Base-by-base conservation (phyloP, 2,113 vertebrate genomes). In the Ochotona princeps region DNA sequence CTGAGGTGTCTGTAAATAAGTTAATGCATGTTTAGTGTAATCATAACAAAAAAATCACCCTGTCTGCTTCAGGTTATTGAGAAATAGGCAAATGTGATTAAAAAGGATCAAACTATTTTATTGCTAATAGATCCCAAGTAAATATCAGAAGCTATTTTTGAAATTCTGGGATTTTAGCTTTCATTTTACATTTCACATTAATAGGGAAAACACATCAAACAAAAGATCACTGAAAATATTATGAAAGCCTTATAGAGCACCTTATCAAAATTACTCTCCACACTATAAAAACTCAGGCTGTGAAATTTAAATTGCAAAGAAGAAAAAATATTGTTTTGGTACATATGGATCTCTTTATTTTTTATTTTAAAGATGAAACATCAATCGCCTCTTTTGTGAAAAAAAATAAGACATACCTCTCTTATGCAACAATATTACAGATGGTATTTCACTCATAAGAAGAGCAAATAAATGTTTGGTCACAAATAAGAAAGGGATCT, bases 51-150 rank as follows among this genome's bases (percentile, higher is more conserved):
- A 96, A 82, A 72, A 6, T 83, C 44, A 73, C 85, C 6, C 1
- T 95, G 65, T 83, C 28, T 89, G 21, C 4, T 73, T 94, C 47
- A 87, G 73, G 73, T 87, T 63, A 61, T 38, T 91, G 15, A 79
- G 95, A 95, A 89, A 44, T 5, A 65, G 75, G 61, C 23, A 95
- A 92, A 83, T 5, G 87, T 91, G 89, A 91, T 79, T 70, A 35
- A 14, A 54, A 69, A 87, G 63, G 69, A 95, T 3, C 28, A 87
- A 93, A 97, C 84, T 38, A 93, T 69, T 76, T 91, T 91, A 83
- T 92, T 95, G 83, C 67, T 95, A 79, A 95, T 85, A 23, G 35
- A 89, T 83, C 13, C 70, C 91, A 96, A 75, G n/a, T 94, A 81
- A 32, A 60, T 2, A 35, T 54, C 61, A 89, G 9, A 89, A 76